Evolutionary conservation across 1,140 invertebrate species (phyloP), one percentile per base, ranked within the genome.

Genomic region (Physella acuta): DNA sequence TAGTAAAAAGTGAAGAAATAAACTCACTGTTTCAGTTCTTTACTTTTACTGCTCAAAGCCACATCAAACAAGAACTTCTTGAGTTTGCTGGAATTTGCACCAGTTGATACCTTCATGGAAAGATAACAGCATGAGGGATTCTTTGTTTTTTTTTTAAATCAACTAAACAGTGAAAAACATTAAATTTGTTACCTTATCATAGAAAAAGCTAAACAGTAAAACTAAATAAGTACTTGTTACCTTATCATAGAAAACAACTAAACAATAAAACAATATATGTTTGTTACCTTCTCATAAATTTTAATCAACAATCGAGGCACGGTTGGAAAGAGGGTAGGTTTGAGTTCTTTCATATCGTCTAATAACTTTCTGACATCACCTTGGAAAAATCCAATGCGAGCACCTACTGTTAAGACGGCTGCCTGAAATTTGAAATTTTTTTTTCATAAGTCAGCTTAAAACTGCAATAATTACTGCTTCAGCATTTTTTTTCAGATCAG

Each of bases 271-370:
- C n/a, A n/a, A n/a, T n/a, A n/a, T n/a, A n/a, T n/a, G n/a, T n/a
- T n/a, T n/a, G n/a, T 33, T 71, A 83, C 80, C 75, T 81, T 80
- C 53, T 83, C 95, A 81, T 96, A 97, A 68, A 98, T 90, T 64
- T 95, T 89, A 87, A 98, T 98, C 8, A 99, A 87, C 1, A 99
- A 86, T 71, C 96, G 88, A 0, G 96, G 96, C 68, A 98, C 95
- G 20, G 94, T 93, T 36, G 95, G 94, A 84, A 95, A 93, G 44
- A 98, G 90, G 3, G 97, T 98, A 0, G 97, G 97, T 80, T 90
- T 90, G 30, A 99, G 86, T 36, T 92, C 92, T 82, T 91, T 92
- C 87, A 99, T 91, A 78, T 99, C 97, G 73, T 98, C 95, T 31
- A 92, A 90, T 69, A 99, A 84, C 74, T 89, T 88, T 77, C 91